These are phyloP conservation scores for Tachina fera DNA, from an alignment of 2,888 invertebrate species.

Conservation along the genomic window DNA sequence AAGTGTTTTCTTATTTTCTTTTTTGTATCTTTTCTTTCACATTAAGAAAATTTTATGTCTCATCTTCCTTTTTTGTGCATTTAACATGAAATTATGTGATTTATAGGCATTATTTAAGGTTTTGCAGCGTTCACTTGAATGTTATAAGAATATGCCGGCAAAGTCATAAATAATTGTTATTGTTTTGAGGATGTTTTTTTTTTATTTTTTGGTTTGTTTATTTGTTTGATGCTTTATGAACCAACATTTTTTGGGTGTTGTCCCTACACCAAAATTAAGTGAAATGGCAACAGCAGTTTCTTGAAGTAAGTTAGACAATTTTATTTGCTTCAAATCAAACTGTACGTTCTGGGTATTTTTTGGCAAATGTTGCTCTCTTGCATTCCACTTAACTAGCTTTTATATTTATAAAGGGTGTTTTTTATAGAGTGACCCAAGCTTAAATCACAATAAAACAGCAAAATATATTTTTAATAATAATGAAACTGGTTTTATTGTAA, in stretches of 20 bases:
- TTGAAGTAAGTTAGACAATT: no score
- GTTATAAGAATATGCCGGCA: conserved; percentile 78
- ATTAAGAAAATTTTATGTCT: conserved; percentile 65
- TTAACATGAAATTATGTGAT: conserved; percentile 66
- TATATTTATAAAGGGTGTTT: no score
- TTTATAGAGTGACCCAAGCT: no score
- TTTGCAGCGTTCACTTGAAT: conserved; percentile 46
- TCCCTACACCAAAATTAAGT: conserved; percentile 14
- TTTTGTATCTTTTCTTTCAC: conserved; percentile 52
- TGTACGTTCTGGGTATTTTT: no score
- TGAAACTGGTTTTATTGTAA: no score
- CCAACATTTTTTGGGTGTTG: neutral
- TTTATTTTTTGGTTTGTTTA: neutral
- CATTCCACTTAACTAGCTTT: neutral
- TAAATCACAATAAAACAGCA: no score
- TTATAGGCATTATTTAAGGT: conserved; percentile 65
- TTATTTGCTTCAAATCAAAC: neutral
- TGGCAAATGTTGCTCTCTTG: neutral
- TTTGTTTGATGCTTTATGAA: neutral
- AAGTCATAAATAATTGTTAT: conserved; percentile 81
- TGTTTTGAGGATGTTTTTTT: conserved; percentile 61
- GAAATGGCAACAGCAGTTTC: no score
- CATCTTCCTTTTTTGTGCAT: conserved; percentile 62
- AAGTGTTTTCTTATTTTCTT: conserved; percentile 55
- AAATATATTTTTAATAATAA: no score